Evolutionary conservation across 2,888 invertebrate species (phyloP).

Genomic region (Morpho deidamia): DNA sequence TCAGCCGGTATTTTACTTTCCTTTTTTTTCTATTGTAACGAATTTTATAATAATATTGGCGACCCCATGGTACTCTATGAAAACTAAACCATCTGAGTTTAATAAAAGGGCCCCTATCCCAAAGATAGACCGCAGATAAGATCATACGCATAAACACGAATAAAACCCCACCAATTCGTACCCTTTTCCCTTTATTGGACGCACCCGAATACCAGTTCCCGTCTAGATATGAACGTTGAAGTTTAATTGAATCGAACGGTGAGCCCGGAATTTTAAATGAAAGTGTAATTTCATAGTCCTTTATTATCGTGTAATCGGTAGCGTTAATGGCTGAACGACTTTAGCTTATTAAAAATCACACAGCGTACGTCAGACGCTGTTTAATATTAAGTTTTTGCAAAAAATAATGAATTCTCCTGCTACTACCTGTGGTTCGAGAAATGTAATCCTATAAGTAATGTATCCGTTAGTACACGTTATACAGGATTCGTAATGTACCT

Average conservation of each 20-base stretch:
- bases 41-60: not conserved
- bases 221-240: conserved; percentile 53
- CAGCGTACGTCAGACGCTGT: no score
- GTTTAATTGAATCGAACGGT: conserved; percentile 65
- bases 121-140: conserved; percentile 60
- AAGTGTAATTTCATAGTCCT: conserved; percentile 27
- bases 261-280: conserved; percentile 58
- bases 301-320: conserved; percentile 24
- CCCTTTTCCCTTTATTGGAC: conserved; percentile 58
- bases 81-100: conserved; percentile 48
- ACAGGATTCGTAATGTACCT: no score
- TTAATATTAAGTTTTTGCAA: no score
- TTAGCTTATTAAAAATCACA: not conserved
- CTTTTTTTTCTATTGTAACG: no score
- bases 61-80: conserved; percentile 38
- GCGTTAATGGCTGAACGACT: conserved; percentile 17
- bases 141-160: conserved; percentile 65
- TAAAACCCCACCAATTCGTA: conserved; percentile 56
- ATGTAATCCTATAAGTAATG: no score
- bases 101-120: conserved; percentile 71
- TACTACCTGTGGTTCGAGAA: no score
- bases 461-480: no score
- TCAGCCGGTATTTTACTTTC: no score
- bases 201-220: conserved; percentile 33
- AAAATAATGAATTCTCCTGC: no score